phyloP scores from a whole-genome alignment of 2,888 invertebrate species.

The Agriopis marginaria region DNA sequence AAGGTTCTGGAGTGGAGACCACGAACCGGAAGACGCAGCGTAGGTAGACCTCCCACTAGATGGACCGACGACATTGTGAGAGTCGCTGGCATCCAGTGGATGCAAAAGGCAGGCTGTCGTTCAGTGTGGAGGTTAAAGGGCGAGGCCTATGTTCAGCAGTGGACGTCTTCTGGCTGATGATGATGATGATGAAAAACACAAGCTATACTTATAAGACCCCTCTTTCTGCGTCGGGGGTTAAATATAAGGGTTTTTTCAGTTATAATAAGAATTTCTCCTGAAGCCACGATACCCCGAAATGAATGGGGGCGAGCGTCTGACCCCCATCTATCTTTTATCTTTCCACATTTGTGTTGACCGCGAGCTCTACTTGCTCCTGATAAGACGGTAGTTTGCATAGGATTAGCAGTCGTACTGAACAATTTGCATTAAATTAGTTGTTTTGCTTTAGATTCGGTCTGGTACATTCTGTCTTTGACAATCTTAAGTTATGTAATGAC shows the following conservation, averaged over 20 bases:
- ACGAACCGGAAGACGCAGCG: too few species aligned
- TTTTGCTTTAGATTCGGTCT: slow-evolving; percentile 3
- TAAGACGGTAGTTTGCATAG: slow-evolving; percentile 21
- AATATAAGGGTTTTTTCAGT: background rate
- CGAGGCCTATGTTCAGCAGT: too few species aligned
- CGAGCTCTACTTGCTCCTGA: background rate
- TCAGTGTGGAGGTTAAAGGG: too few species aligned
- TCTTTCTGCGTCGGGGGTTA: too few species aligned
- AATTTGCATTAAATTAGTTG: slow-evolving; percentile 10
- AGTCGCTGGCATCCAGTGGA: too few species aligned
- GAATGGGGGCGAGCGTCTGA: slow-evolving; percentile 10
- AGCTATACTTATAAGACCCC: too few species aligned
- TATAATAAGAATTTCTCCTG: slow-evolving; percentile 1
- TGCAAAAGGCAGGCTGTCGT: too few species aligned
- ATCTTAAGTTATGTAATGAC: background rate
- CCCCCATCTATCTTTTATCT: slow-evolving; percentile 16
- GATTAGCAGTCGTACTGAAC: slow-evolving; percentile 1
- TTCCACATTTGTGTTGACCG: slow-evolving; percentile 18
- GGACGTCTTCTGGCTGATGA: too few species aligned
- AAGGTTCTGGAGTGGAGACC: too few species aligned
- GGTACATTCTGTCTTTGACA: background rate
- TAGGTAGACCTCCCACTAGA: too few species aligned
- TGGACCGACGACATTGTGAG: too few species aligned
- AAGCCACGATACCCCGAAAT: background rate
- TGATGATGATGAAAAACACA: too few species aligned